Evolutionary conservation across 1,140 invertebrate genomes (phyloP), one percentile per base, ranked within the genome.

Genomic region (Halyomorpha halys): DNA sequence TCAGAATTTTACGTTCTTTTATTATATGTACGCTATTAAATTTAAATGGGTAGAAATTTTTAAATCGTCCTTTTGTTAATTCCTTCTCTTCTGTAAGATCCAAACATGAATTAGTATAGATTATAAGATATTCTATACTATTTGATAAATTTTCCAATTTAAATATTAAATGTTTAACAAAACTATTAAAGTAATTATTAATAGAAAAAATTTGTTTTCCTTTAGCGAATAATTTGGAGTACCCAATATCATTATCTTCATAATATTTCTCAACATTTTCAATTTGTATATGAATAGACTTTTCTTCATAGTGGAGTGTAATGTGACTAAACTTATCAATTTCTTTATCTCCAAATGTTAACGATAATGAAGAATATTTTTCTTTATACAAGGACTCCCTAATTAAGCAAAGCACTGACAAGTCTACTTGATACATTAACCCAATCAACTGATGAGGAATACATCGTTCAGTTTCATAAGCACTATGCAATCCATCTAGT

Each of bases 231-330:
- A 44, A 44, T 16, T 16, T 44, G 16, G 44, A 9, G 16, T 44
- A 44, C 9, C 44, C 44, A 44, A 44, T 44, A 44, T 44, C 44
- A 44, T 44, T 44, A 44, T 44, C 44, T 44, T 11, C 16, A 44
- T 44, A 44, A 44, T 44, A 44, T 44, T 44, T 44, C 9, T 44
- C 44, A 11, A 44, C 44, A 44, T 44, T 44, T 44, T 44, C 44
- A 44, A 44, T 44, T 44, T 44, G 44, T 44, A 44, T 44, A 44
- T 44, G 44, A 44, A 44, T 44, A 44, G 44, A 44, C 44, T 44
- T 44, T 16, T 44, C 16, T 44, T 44, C 16, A 44, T 44, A 11
- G 16, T 16, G 44, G 16, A 44, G 44, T 9, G 16, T 16, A 44
- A 44, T 44, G 16, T 44, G 9, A 44, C 16, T 44, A 44, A 44